These are phyloP conservation scores for Bombus impatiens DNA, from an alignment of 1,140 invertebrate species.

Conservation along the genomic window DNA sequence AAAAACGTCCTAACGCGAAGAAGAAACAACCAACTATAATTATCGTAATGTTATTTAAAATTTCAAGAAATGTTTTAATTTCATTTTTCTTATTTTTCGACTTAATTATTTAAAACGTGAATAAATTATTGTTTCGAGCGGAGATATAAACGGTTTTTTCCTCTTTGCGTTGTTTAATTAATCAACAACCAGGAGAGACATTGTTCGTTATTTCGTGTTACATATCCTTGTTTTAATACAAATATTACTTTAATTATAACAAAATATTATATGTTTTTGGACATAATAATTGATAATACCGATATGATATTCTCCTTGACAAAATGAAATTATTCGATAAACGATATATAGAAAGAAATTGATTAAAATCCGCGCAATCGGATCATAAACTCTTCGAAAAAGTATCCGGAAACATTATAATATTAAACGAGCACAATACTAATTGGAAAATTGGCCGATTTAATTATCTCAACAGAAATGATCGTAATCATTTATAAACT, in stretches of 20 bases:
- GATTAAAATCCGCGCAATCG: neutral
- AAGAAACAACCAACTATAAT: no score
- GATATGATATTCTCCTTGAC: no score
- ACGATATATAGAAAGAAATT: neutral
- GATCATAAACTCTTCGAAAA: neutral
- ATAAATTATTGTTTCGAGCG: neutral
- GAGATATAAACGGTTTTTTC: neutral
- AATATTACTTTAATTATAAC: neutral
- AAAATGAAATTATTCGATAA: neutral
- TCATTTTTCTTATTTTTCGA: neutral
- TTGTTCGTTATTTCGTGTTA: neutral
- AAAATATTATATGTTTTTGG: neutral
- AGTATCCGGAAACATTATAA: neutral
- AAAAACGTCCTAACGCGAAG: no score
- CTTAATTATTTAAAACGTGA: neutral
- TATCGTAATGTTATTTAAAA: no score
- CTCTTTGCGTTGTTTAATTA: neutral
- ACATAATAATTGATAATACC: neutral
- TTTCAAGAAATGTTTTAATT: neutral
- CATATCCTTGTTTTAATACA: neutral
- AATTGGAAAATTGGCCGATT: neutral
- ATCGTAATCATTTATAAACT: slow-evolving; percentile 3
- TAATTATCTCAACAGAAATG: slow-evolving; percentile 4
- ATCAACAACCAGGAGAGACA: neutral
- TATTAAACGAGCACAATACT: neutral